Base-by-base conservation (phyloP, 2,113 vertebrate genomes). In the Sarotherodon lohbergeri region DNA sequence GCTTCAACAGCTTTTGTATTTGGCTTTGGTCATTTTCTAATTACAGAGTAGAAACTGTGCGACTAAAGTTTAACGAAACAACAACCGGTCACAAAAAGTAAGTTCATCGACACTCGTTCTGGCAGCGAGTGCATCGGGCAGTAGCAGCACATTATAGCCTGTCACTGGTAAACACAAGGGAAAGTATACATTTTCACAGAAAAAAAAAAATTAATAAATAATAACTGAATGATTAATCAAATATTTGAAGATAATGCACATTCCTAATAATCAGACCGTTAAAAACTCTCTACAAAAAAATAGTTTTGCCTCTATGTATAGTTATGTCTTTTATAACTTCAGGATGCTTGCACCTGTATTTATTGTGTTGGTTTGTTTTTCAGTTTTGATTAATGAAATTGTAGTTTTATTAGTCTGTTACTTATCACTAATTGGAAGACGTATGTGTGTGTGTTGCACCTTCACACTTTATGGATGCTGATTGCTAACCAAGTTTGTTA, bases 161-260 rank as follows among this genome's bases (percentile, higher is more conserved):
- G 9, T 16, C 14, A 27, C 66, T 1, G n/a, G 39, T 71, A 71
- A 71, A 71, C n/a, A 43, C 13, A 71, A 71, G 39, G 22, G 39
- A 24, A 71, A 71, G 36, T 9, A 24, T 17, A 50, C 6, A 50
- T 50, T 50, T 50, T 17, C 16, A 50, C 16, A 17, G 6, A 50
- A 17, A 17, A 17, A 50, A 50, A 50, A 17, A 17, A 6, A 48
- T 27, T 27, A 27, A 27, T 27, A 27, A 27, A 27, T 27, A 27
- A 27, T 22, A 41, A 5, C 34, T 71, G 0, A 68, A 71, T 43
- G 2, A 6, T 24, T 24, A 0, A 16, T 68, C 4, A 1, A 71
- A 9, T 71, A 71, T 22, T 43, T 16, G 39, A 71, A 71, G 66
- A 71, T 9, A 9, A 71, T 24, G 7, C n/a, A 24, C n/a, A 24